Evolutionary conservation across 2,113 vertebrate species (phyloP).

Genomic region (Oostethus manadensis): DNA sequence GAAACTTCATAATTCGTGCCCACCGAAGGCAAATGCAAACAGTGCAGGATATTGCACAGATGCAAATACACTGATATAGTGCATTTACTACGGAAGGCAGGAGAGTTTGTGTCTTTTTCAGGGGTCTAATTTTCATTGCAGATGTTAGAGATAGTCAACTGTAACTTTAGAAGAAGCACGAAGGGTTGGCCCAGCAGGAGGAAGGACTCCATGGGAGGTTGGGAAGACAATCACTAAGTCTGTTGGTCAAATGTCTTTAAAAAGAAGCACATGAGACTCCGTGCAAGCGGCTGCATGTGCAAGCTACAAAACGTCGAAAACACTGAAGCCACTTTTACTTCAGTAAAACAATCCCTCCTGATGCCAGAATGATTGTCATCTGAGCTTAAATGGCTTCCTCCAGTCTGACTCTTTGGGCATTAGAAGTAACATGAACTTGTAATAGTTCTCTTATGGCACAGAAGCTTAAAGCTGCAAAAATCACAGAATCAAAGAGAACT

Average conservation of each 20-base stretch:
- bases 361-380: slow-evolving; percentile 31
- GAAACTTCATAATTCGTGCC: slow-evolving; percentile 51
- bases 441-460: slow-evolving; percentile 27
- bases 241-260: slow-evolving; percentile 8
- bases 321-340: slow-evolving; percentile 10
- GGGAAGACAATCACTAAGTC: slow-evolving; percentile 11
- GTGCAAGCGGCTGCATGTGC: background rate
- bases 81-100: slow-evolving; percentile 53
- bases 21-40: slow-evolving; percentile 36
- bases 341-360: slow-evolving; percentile 11
- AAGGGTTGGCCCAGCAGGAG: slow-evolving; percentile 2
- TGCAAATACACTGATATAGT: slow-evolving; percentile 46
- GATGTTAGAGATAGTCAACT: slow-evolving; percentile 40
- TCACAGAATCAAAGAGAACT: slow-evolving; percentile 8
- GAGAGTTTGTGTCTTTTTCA: slow-evolving; percentile 47
- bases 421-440: slow-evolving; percentile 28
- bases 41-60: slow-evolving; percentile 50
- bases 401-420: slow-evolving; percentile 17
- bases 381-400: slow-evolving; percentile 18
- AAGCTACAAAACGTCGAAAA: slow-evolving; percentile 7
- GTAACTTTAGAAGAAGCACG: slow-evolving; percentile 42
- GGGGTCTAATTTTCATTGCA: slow-evolving; percentile 40
- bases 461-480: slow-evolving; percentile 14
- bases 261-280: slow-evolving; percentile 6
- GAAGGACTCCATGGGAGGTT: slow-evolving; percentile 12